Base-by-base conservation (phyloP, 2,113 vertebrate genomes). In the Halcyon malimbica region DNA sequence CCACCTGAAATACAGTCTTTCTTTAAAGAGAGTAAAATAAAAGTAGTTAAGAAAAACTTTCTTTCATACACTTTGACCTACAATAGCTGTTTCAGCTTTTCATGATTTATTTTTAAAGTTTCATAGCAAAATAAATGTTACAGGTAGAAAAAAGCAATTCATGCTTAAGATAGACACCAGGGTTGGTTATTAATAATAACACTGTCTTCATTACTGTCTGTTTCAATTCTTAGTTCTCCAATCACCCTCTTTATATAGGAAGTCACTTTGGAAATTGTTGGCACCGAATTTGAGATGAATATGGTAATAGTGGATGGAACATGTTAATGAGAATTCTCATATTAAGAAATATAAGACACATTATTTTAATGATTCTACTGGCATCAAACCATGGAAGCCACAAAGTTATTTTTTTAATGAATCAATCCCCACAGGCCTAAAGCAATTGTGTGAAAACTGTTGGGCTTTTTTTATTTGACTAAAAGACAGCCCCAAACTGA, bases 351-450 rank as follows among this genome's bases (percentile, higher is more conserved):
- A 91, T 85, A 94, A 91, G 93, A 70, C 54, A 91, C 84, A 95
- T 97, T 96, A 97, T 96, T 96, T 96, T 96, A 96, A 97, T 95
- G 94, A 93, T 96, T 96, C 94, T 97, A 74, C 89, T 97, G 93
- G 87, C 96, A 97, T 95, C 90, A 95, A 94, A 96, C 78, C 68
- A 96, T 94, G 69, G 87, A 94, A 97, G 81, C 63, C 67, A 94
- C 91, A 93, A 96, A 97, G 85, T 95, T 96, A 37, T 91, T 89
- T 96, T 87, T 97, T 94, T 92, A 97, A 97, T 95, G 93, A 96
- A 91, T 89, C 96, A 96, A 91, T 94, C 77, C 96, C 93, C 85
- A 91, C 56, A 96, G 83, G 90, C 75, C 75, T 96, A 83, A 95
- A 96, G 94, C 85, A 96, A 97, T 91, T 95, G 94, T 86, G 29